phyloP scores from a whole-genome alignment of 2,888 invertebrate genomes.

The Dynastes hyllus region DNA sequence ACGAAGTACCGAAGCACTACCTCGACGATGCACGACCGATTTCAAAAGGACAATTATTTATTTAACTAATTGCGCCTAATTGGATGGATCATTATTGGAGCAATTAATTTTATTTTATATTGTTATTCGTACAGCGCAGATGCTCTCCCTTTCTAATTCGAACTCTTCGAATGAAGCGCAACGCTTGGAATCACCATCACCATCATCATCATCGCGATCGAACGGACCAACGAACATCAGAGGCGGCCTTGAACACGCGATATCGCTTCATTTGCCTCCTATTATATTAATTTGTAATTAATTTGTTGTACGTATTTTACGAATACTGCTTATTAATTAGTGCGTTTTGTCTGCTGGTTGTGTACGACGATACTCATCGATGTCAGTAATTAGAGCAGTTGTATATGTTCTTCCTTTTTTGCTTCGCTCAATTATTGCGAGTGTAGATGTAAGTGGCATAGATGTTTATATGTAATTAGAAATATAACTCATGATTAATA shows the following conservation, averaged over 20 bases:
- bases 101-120: conserved; percentile 55
- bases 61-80: conserved; percentile 55
- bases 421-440: neutral
- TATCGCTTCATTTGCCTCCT: conserved; percentile 43
- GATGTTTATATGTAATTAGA: no score
- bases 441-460: neutral
- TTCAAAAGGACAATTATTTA: conserved; percentile 54
- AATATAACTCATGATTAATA: no score
- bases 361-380: neutral
- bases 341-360: conserved; percentile 1
- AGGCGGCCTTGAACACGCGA: conserved; percentile 33
- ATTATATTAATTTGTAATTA: conserved; percentile 50
- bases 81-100: conserved; percentile 52
- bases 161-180: conserved; percentile 48
- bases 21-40: conserved; percentile 35
- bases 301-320: conserved; percentile 25
- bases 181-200: no score
- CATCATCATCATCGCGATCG: conserved; percentile 4
- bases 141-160: neutral
- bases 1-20: conserved; percentile 57
- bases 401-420: neutral
- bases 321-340: conserved; percentile 18
- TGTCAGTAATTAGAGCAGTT: neutral
- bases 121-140: conserved; percentile 52
- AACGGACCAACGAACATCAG: conserved; percentile 12